These are phyloP conservation scores for Idaea dimidiata DNA, from an alignment of 2,888 invertebrate genomes.

Conservation along the genomic window DNA sequence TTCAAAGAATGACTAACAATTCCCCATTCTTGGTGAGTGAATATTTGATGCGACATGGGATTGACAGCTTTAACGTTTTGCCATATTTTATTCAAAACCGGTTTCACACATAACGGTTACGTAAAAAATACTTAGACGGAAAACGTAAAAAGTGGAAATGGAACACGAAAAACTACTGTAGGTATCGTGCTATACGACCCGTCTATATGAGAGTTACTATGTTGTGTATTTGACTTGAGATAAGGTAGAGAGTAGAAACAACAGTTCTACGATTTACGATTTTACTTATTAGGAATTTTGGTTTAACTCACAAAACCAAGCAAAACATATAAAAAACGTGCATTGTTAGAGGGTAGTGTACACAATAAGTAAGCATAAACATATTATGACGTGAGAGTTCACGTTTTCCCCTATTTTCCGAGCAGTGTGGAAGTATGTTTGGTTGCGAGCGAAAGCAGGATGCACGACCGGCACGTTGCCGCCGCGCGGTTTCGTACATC, in stretches of 20 bases:
- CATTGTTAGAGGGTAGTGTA: constrained; percentile 20
- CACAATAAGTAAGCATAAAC: constrained; percentile 53
- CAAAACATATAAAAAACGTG: constrained; percentile 4
- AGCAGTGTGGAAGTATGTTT: constrained; percentile 57
- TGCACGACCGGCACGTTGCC: constrained; percentile 54
- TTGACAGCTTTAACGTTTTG: constrained; percentile 27
- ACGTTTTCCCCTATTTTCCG: constrained; percentile 71
- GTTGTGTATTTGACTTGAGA: not conserved
- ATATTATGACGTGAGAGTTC: constrained; percentile 72
- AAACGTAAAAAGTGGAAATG: constrained; percentile 10
- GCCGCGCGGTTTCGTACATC: constrained; percentile 79
- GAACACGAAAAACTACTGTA: not conserved
- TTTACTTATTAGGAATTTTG: constrained; percentile 3
- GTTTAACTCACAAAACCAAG: constrained; percentile 6
- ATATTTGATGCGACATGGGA: constrained; percentile 25
- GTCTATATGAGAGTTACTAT: not conserved
- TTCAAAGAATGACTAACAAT: constrained; percentile 17
- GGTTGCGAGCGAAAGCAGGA: constrained; percentile 59
- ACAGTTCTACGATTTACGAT: not conserved
- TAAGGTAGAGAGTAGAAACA: not conserved
- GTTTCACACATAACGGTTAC: constrained; percentile 26
- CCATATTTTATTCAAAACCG: constrained; percentile 34
- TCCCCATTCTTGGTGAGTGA: constrained; percentile 15
- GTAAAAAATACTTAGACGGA: constrained; percentile 14
- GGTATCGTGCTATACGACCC: not conserved